Base-by-base conservation (phyloP, 2,888 invertebrate genomes). In the Argyresthia goedartella region DNA sequence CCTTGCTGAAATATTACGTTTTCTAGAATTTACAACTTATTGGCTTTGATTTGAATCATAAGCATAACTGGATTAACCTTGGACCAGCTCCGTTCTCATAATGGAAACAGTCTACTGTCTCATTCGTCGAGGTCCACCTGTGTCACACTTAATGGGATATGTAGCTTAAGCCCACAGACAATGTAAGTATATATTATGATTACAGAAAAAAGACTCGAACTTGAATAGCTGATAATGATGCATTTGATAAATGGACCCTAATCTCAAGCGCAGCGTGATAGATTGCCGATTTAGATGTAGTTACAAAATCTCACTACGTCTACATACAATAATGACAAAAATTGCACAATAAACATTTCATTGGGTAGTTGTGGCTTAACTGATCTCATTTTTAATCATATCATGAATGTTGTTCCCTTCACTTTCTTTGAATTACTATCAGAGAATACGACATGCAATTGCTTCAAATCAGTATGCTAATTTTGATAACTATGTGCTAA, bases 291-390 rank as follows among this genome's bases (percentile, higher is more conserved):
- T 25, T 25, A 25, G 2, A 49, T 57, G 56, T 62, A 57, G 63
- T 85, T 82, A 67, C 80, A 71, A 78, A 75, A 81, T 71, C 25
- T 25, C 25, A 25, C 25, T 25, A 4, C 25, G 25, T 4, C 25
- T 25, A 25, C 25, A 25, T 66, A 63, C 67, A 64, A 65, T 73
- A 75, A 75, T 67, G 71, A 69, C 71, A 71, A 70, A 65, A 63
- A 66, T 84, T 82, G 64, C 82, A 73, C 79, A 84, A 81, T 76
- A 69, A 66, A 71, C 62, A 71, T 77, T 76, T 80, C 74, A 81
- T 82, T 76, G 74, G 72, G 68, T 76, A 75, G 60, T 51, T 51
- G 51, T 46, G 45, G 16, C 76, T 75, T 73, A 77, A 72, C 67
- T 74, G 76, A 76, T 78, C 72, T 74, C 64, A 73, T 67, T 77